phyloP scores from a whole-genome alignment of 2,113 vertebrate genomes.

The Halichoeres trimaculatus region DNA sequence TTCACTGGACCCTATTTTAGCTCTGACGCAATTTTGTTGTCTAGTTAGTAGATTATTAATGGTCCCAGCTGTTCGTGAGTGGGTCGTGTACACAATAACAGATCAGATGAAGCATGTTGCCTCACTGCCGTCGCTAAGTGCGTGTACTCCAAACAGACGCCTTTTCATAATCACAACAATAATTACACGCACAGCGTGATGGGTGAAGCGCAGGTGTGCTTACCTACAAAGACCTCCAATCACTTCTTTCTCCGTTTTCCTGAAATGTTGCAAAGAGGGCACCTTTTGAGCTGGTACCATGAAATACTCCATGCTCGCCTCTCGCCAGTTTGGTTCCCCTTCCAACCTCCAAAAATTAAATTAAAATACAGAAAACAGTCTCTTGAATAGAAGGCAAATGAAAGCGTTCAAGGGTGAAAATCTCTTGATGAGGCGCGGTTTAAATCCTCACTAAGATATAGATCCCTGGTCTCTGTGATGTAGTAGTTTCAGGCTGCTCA shows the following conservation, averaged over 20 bases:
- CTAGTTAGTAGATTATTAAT: conserved; percentile 24
- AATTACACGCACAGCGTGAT: not conserved
- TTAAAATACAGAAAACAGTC: conserved; percentile 34
- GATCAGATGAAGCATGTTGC: conserved; percentile 77
- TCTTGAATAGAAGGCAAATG: conserved; percentile 41
- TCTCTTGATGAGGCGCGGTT: conserved; percentile 50
- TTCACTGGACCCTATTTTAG: not conserved
- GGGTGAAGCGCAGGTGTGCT: conserved; percentile 74
- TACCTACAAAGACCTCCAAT: conserved; percentile 97
- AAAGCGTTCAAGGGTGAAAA: conserved; percentile 25
- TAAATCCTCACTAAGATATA: conserved; percentile 33
- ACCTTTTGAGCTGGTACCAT: conserved; percentile 98
- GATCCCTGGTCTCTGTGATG: conserved; percentile 59
- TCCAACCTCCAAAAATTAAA: conserved; percentile 12
- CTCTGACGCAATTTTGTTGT: not conserved
- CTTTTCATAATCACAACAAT: conserved; percentile 21
- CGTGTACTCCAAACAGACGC: conserved; percentile 54
- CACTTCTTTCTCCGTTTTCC: conserved; percentile 98
- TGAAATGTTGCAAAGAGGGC: conserved; percentile 95
- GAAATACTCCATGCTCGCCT: conserved; percentile 95
- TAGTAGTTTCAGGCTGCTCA: conserved; percentile 72
- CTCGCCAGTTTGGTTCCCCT: conserved; percentile 78
- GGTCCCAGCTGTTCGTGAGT: conserved; percentile 59
- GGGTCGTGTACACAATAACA: conserved; percentile 82
- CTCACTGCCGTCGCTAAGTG: conserved; percentile 65